A percentile compares a stretch with the other conserved stretches of the same genome.
Evolutionary conservation across 2,113 vertebrate species (phyloP).

Genomic region (Eonycteris spelaea): DNA sequence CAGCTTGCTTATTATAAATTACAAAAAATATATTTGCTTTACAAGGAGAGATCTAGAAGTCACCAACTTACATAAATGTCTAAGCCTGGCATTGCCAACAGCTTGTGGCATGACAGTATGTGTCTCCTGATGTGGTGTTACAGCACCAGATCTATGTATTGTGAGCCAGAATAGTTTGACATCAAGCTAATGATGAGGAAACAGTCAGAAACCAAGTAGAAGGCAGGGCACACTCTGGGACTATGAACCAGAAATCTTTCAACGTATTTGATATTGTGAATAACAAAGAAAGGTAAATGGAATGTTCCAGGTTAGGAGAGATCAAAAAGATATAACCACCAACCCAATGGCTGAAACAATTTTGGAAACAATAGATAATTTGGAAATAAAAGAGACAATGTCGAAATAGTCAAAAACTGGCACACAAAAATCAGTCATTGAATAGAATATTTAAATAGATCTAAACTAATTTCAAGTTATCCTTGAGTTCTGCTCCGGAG

Average conservation of each 20-base stretch:
- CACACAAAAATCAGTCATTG: background rate
- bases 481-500: background rate
- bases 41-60: background rate
- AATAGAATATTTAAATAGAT: background rate
- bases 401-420: background rate
- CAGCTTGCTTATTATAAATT: background rate
- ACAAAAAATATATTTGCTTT: background rate
- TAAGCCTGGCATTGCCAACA: background rate
- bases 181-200: background rate
- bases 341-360: background rate
- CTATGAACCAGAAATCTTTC: background rate
- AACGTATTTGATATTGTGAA: background rate
- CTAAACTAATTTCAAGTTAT: background rate
- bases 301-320: background rate
- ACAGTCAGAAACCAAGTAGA: background rate
- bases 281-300: background rate
- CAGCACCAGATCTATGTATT: background rate
- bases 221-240: background rate
- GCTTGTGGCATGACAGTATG: background rate
- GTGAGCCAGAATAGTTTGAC: background rate
- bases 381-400: background rate
- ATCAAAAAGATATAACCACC: background rate
- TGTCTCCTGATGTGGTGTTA: background rate
- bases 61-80: background rate
- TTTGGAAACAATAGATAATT: background rate